These are phyloP conservation scores for Mechanitis messenoides DNA, from an alignment of 2,888 invertebrate genomes.

Conservation along the genomic window DNA sequence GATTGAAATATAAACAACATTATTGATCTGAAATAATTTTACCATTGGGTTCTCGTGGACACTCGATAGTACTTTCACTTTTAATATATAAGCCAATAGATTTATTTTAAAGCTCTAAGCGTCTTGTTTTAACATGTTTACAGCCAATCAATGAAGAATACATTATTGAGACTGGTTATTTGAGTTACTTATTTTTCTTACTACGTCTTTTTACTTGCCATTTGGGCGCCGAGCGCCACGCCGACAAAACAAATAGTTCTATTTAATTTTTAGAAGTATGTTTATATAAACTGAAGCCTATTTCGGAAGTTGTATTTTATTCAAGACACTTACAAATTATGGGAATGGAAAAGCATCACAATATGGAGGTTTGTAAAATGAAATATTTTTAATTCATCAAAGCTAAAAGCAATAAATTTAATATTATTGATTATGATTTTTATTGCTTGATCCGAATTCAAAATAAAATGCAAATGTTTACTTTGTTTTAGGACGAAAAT, in stretches of 20 bases:
- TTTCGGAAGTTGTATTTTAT: slow-evolving; percentile 11
- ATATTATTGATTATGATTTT: neutral
- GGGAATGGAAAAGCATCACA: slow-evolving; percentile 55
- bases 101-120: slow-evolving; percentile 9
- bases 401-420: neutral
- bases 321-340: slow-evolving; percentile 36
- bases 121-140: slow-evolving; percentile 7
- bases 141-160: slow-evolving; percentile 20
- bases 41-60: neutral
- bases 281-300: slow-evolving; percentile 2
- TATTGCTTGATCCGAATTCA: no score
- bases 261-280: neutral
- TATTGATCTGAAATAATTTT: neutral
- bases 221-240: slow-evolving; percentile 19
- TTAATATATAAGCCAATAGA: slow-evolving; percentile 20
- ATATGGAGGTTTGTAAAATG: slow-evolving; percentile 41
- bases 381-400: slow-evolving; percentile 3
- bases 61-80: slow-evolving; percentile 22
- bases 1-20: no score
- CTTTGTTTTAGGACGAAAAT: slow-evolving; percentile 58
- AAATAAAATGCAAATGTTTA: neutral
- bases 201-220: neutral
- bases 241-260: slow-evolving; percentile 8
- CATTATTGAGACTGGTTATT: slow-evolving; percentile 4
- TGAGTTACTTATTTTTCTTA: neutral